These are phyloP conservation scores for Rhamphomyia laevipes DNA, from an alignment of 2,888 invertebrate genomes.

Conservation along the genomic window DNA sequence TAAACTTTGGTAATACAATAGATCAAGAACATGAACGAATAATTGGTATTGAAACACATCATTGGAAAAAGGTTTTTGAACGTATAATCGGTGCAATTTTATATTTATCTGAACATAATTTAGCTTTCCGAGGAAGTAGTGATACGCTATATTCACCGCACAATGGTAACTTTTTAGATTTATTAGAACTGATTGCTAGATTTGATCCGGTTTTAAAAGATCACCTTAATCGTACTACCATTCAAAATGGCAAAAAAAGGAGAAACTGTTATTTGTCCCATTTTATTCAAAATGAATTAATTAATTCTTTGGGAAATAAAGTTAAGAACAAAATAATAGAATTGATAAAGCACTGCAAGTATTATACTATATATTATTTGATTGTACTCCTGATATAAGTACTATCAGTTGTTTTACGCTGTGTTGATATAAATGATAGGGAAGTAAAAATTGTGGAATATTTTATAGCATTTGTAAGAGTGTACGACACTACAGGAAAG, in stretches of 20 bases:
- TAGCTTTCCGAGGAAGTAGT: constrained; percentile 1
- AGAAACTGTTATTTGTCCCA: background rate
- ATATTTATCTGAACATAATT: constrained; percentile 5
- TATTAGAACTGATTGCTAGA: constrained; percentile 3
- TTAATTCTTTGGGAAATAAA: constrained; percentile 1
- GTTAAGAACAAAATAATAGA: background rate
- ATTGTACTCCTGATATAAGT: background rate
- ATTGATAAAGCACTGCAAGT: constrained; percentile 1
- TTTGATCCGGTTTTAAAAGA: constrained; percentile 5
- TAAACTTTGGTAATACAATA: background rate
- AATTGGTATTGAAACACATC: background rate
- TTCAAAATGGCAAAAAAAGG: background rate
- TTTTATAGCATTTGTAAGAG: background rate
- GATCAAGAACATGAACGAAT: background rate
- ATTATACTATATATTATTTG: background rate
- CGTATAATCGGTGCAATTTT: constrained; percentile 3
- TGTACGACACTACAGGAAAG: background rate
- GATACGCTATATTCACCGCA: background rate
- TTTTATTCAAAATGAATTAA: constrained; percentile 1
- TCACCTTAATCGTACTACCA: background rate
- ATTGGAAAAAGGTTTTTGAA: constrained; percentile 1
- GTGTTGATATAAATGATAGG: background rate
- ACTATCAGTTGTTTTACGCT: background rate
- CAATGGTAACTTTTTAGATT: constrained; percentile 5
- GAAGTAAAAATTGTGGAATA: background rate